Evolutionary conservation across 2,113 vertebrate genomes (phyloP).

Genomic region (Monopterus albus): DNA sequence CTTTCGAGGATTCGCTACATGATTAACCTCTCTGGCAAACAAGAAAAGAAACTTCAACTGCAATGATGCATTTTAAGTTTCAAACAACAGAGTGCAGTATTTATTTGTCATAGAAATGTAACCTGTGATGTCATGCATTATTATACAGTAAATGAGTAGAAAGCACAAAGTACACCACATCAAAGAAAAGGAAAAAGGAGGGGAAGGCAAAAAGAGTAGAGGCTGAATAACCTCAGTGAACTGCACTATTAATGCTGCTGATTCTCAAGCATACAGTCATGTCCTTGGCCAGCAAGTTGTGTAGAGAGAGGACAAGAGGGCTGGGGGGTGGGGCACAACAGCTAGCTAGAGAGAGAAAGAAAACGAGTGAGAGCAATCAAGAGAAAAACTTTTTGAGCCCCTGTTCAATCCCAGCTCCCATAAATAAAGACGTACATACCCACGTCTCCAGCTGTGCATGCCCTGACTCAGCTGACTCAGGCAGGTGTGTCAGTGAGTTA

Average conservation of each 20-base stretch:
- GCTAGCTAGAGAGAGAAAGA: conserved; percentile 1
- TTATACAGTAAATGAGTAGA: conserved; percentile 41
- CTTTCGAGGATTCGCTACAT: conserved; percentile 38
- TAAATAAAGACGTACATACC: conserved; percentile 45
- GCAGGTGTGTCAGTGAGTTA: conserved; percentile 69
- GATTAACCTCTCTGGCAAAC: conserved; percentile 33
- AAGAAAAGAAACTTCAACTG: conserved; percentile 2
- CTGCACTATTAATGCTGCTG: conserved; percentile 47
- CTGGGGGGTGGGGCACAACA: conserved; percentile 28
- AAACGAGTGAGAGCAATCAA: neutral
- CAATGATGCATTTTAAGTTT: conserved; percentile 29
- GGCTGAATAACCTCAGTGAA: conserved; percentile 47
- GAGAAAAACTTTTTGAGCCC: conserved; percentile 26
- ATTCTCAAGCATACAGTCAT: too few relatives aligned
- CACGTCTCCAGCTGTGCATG: conserved; percentile 44
- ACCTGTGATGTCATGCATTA: conserved; percentile 55
- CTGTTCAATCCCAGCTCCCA: conserved; percentile 12
- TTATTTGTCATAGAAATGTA: conserved; percentile 38
- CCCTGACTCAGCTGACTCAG: conserved; percentile 62
- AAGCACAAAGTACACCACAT: conserved; percentile 33
- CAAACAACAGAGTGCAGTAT: conserved; percentile 25
- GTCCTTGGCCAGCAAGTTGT: conserved; percentile 32
- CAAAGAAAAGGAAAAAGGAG: conserved; percentile 12
- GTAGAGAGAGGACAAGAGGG: conserved; percentile 22
- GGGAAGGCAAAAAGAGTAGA: conserved; percentile 22